Base-by-base conservation (phyloP, 2,888 invertebrate species). In the Drosophila infuscata region DNA sequence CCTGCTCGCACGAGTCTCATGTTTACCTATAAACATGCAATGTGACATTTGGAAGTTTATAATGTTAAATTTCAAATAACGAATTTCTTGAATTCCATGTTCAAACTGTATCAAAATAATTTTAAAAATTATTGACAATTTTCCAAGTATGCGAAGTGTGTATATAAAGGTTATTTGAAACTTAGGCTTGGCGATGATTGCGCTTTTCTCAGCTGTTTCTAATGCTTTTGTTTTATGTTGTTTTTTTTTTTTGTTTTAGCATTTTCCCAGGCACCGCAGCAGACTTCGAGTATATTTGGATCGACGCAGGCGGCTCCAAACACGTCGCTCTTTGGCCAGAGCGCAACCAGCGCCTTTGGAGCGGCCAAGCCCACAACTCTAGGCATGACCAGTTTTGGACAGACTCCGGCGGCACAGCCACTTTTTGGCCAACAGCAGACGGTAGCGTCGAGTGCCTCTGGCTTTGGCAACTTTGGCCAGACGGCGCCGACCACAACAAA, bases 391-490 rank as follows among this genome's bases (percentile, higher is more conserved):
- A 91, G 89, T 20, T 93, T 93, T 66, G 92, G 91, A 0, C 93
- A 80, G 81, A 93, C 82, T 85, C 73, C 89, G 1, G 81, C 89
- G 5, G 73, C 91, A 0, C 95, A 80, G 0, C 88, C 94, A 0
- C 85, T 95, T 29, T 95, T 96, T 92, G 95, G 95, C 0, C 93
- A 94, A 9, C 83, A 91, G 11, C 83, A 91, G 4, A 78, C 91
- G 9, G 84, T 94, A n/a, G 91, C 94, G 3, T 81, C 94, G 12
- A 91, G 92, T 91, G 51, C 57, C 0, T 35, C 91, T 15, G 94
- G 94, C 20, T 94, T 94, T 0, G 94, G 95, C 0, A 92, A 96
- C 8, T 96, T 96, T 85, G 96, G 96, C 0, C 95, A 95, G 85
- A 88, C 94, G 0, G 94, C 94, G n/a, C 93, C 92, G 0, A 89